Base-by-base conservation (phyloP, 2,797 vertebrate species). In the Galagoides demidoff region DNA sequence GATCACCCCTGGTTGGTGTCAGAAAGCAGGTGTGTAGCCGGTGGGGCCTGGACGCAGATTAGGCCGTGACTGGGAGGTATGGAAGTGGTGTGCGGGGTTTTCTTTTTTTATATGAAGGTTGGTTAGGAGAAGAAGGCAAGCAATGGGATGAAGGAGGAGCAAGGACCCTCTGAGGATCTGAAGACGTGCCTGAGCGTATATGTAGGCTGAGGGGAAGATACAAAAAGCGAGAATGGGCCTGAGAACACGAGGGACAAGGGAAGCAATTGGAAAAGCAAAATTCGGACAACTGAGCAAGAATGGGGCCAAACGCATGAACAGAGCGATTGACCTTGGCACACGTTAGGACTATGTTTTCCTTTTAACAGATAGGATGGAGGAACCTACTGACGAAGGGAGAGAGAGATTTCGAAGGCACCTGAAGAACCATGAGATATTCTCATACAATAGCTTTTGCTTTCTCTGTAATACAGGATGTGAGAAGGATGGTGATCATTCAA, bases 401-500 rank as follows among this genome's bases (percentile, higher is more conserved):
- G 77, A n/a, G 31, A 94, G 16, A 74, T 63, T 92, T 93, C 61
- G 66, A 97, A 96, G 49, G 57, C 2, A 31, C 7, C 1, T 81
- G n/a, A 82, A 84, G 59, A 90, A 92, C 90, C 2, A 1, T 20
- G 27, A 83, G 45, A 3, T 49, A n/a, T 83, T 96, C 74, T 94
- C 85, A 57, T 6, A 39, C 64, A 37, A 29, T 16, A 83, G 29
- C 29, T 93, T 95, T 94, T 83, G 57, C 88, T 95, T 94, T 45
- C 70, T 95, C 43, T 90, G 45, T 74, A 70, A 94, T 96, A 78
- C 29, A 76, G 37, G 31, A 68, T 63, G 23, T 88, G 63, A 61
- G 78, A 73, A 55, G 20, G 83, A 86, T 59, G 39, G 61, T 49
- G 25, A 96, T 97, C 95, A 90, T 61, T 96, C 92, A 91, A 19